Conservation (phyloP, 1,140 invertebrate genomes). For the Megathymus violae region DNA sequence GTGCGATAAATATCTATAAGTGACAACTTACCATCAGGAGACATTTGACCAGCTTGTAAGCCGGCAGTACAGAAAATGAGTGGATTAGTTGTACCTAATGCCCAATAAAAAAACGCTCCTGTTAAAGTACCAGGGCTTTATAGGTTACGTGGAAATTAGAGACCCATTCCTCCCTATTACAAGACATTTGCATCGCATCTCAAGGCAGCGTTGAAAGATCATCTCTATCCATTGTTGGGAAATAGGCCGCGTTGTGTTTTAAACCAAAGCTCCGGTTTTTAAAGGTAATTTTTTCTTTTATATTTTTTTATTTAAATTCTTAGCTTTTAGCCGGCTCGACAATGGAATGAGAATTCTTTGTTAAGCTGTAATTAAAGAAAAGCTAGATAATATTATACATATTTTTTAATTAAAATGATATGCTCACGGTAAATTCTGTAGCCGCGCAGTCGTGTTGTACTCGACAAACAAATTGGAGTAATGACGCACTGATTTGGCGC, state of each 20-base stretch:
- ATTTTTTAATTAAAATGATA: background rate
- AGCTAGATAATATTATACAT: conserved; percentile 1
- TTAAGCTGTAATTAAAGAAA: conserved; percentile 12
- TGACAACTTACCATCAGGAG: too few relatives aligned
- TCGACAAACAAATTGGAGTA: background rate
- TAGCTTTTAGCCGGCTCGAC: conserved; percentile 8
- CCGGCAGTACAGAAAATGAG: too few relatives aligned
- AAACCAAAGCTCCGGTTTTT: background rate
- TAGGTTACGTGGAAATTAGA: background rate
- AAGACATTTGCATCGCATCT: conserved; percentile 2
- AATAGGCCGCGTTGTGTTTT: conserved; percentile 11
- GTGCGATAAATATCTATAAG: too few relatives aligned
- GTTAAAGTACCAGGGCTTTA: background rate
- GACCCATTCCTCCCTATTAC: background rate
- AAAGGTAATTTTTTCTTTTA: conserved; percentile 9
- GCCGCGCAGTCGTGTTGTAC: background rate
- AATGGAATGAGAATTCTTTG: conserved; percentile 13
- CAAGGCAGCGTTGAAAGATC: conserved; percentile 5
- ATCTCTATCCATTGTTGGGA: conserved; percentile 8
- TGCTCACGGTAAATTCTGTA: background rate
- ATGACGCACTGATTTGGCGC: conserved; percentile 3
- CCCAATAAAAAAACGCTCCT: background rate
- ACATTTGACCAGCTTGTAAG: too few relatives aligned
- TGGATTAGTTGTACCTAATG: too few relatives aligned
- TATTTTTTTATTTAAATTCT: conserved; percentile 12